phyloP scores from a whole-genome alignment of 2,113 vertebrate genomes.

The Heterochromis multidens region DNA sequence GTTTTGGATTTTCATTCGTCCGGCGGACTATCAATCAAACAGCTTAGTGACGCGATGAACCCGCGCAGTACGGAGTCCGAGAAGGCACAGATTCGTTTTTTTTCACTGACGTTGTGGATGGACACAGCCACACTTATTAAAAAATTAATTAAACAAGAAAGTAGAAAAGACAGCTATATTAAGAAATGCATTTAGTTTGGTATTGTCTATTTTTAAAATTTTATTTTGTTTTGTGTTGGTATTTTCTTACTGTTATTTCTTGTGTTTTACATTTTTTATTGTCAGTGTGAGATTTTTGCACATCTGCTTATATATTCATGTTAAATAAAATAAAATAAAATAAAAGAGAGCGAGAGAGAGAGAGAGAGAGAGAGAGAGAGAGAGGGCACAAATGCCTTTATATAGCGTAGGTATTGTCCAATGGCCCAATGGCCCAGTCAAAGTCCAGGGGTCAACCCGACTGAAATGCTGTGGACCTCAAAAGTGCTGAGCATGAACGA shows the following conservation, averaged over 20 bases:
- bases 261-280: not conserved
- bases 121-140: not conserved
- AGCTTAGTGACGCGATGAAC: not conserved
- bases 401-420: no score
- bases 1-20: constrained; percentile 18
- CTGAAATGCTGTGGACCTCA: not conserved
- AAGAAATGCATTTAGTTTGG: not conserved
- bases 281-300: no score
- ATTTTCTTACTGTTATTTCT: not conserved
- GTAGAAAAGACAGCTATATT: not conserved
- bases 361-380: no score
- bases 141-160: not conserved
- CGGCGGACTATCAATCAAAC: constrained; percentile 20
- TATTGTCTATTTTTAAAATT: not conserved
- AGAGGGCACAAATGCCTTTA: no score
- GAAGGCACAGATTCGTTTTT: not conserved
- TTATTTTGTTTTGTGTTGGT: not conserved
- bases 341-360: no score
- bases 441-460: not conserved
- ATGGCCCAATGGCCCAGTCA: not conserved
- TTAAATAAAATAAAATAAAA: no score
- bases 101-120: no score
- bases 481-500: not conserved
- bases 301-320: no score
- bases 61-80: constrained; percentile 19